Base-by-base conservation (phyloP, 2,797 vertebrate genomes). In the Myoxocephalus aenaeus region DNA sequence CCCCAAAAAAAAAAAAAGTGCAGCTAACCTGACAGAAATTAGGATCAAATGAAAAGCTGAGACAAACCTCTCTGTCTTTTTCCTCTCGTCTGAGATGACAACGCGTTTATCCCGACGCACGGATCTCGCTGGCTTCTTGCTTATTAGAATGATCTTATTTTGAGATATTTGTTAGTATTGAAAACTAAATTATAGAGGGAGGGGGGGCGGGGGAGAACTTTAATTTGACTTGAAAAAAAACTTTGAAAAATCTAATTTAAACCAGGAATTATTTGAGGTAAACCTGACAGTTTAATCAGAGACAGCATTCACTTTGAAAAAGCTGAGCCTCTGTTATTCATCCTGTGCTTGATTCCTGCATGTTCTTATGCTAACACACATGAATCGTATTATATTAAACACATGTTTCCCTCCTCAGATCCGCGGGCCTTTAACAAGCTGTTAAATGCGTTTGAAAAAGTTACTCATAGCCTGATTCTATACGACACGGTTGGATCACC, bases 401-500 rank as follows among this genome's bases (percentile, higher is more conserved):
- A 70, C 78, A 77, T 42, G 34, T 86, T 86, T 79, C 65, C 50
- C 58, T 25, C 46, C 20, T 63, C 40, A 73, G 59, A 71, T 65
- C 20, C 59, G 3, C 11, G 56, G 50, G 75, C 76, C 75, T 75
- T 85, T 87, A 85, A 92, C 87, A 90, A 91, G 87, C 85, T 90
- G 87, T 84, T 90, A 87, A 90, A 88, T 83, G 79, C 4, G 1
- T 86, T 83, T 87, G 63, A 83, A 85, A 34, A 82, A 85, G 82
- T 77, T 85, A 83, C 81, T 90, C 82, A 57, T 44, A 74, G 83
- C 64, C 80, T 79, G 81, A 88, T 86, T 90, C 80, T 78, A 85
- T 88, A 88, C 70, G 90, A 87, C 91, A 92, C 50, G 88, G 80
- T 90, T 87, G 89, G 79, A 85, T 93, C 82, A 78, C 89, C 79